These are phyloP conservation scores for Caenorhabditis auriculariae DNA, from an alignment of 2,888 invertebrate genomes.

Conservation along the genomic window DNA sequence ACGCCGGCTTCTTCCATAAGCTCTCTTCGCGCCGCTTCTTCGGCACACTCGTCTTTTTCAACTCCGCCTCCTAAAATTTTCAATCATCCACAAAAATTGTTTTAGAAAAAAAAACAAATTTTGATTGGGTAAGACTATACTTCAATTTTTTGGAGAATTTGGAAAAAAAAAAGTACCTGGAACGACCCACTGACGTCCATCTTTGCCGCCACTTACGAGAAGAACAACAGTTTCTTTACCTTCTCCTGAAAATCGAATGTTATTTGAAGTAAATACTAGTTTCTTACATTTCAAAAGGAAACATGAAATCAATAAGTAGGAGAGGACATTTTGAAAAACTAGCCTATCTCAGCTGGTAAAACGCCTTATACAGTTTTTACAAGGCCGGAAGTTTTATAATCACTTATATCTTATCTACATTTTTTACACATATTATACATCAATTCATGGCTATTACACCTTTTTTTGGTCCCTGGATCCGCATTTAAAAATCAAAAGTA, in stretches of 20 bases:
- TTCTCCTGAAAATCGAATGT: slow-evolving; percentile 23
- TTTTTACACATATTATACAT: too few species aligned
- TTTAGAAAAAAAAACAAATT: background rate
- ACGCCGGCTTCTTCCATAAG: slow-evolving; percentile 95
- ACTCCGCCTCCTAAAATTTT: slow-evolving; percentile 79
- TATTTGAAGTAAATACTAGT: background rate
- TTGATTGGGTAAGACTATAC: background rate
- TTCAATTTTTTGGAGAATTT: background rate
- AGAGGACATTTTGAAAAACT: background rate
- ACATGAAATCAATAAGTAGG: background rate
- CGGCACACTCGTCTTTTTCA: slow-evolving; percentile 84
- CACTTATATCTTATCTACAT: too few species aligned
- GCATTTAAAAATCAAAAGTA: too few species aligned
- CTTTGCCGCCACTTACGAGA: slow-evolving; percentile 52
- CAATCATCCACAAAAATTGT: background rate
- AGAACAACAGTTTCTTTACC: slow-evolving; percentile 39
- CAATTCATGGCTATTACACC: too few species aligned
- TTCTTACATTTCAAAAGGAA: slow-evolving; percentile 1
- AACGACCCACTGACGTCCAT: slow-evolving; percentile 75
- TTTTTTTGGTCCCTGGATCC: too few species aligned
- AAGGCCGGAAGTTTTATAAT: too few species aligned
- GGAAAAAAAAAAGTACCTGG: slow-evolving; percentile 72
- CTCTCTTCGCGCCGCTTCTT: slow-evolving; percentile 87
- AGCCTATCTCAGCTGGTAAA: too few species aligned
- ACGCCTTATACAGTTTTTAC: too few species aligned